Evolutionary conservation across 2,113 vertebrate genomes (phyloP), one percentile per base, ranked within the genome.

Genomic region (Varanus salvator): DNA sequence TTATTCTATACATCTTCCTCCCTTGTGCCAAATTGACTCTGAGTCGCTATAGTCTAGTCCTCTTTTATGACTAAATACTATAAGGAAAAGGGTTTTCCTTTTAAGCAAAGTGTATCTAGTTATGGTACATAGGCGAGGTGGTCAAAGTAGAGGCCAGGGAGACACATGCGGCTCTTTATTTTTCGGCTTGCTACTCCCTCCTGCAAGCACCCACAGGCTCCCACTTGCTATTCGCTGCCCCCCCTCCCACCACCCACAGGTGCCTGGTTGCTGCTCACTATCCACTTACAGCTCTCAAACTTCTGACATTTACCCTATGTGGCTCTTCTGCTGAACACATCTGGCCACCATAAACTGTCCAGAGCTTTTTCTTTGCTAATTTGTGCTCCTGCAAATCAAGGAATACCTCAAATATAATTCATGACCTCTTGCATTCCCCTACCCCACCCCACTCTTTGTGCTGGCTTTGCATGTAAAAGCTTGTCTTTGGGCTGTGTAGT

Each of bases 1-100:
- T 87, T 92, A 78, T 90, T 84, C 75, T 21, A 19, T 85, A 85
- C 88, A 84, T 25, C 44, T 80, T 82, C 88, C 89, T 90, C 84
- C 86, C 54, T 57, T 6, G 52, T 57, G 50, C 29, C 14, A 25
- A 3, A 52, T 29, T 27, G 31, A 31, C 29, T 15, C 29, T 31
- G 4, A 80, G 50, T 12, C 8, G 5, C 48, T 50, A 8, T 48
- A 25, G 8, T 11, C 7, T 52, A 50, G 4, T 80, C 48, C 3
- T 52, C 72, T 27, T 11, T 80, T 80, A 12, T 80, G 27, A 80
- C 27, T 54, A 11, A 52, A 6, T 54, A 29, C 52, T 9, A 75
- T 6, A 75, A 15, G 34, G 29, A 11, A 29, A 25, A 54, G 23
- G 3, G 5, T 8, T 82, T 31, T 34, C 19, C 7, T 64, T 82